Percentiles rank a stretch among this genome's conserved stretches.
These are phyloP conservation scores for Phyllotreta striolata DNA, from an alignment of 2,888 invertebrate species.

Conservation along the genomic window DNA sequence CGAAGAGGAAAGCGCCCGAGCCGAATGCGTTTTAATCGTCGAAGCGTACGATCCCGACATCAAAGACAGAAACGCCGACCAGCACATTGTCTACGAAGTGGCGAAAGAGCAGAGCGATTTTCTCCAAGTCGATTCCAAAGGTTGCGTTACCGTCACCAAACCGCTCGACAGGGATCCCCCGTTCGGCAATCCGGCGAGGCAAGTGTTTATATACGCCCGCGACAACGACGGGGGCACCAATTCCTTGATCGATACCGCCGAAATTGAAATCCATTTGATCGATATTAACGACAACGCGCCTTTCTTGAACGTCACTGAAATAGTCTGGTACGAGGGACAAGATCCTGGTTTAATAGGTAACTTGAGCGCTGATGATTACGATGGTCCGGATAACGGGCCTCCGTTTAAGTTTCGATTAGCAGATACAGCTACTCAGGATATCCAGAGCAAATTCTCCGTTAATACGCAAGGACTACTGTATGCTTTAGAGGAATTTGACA, in stretches of 20 bases:
- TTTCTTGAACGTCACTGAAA: conserved; percentile 79
- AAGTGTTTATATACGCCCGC: conserved; percentile 76
- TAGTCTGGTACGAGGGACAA: conserved; percentile 85
- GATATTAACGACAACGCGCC: conserved; percentile 98
- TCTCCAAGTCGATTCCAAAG: conserved; percentile 75
- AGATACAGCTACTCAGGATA: conserved; percentile 71
- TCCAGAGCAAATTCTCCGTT: conserved; percentile 76
- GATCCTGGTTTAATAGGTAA: conserved; percentile 67
- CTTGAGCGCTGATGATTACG: conserved; percentile 81
- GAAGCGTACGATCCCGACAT: conserved; percentile 89
- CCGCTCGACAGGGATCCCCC: conserved; percentile 91
- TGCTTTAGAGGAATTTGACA: conserved; percentile 81
- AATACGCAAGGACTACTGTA: conserved; percentile 67
- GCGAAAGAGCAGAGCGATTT: conserved; percentile 76
- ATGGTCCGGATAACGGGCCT: conserved; percentile 83
- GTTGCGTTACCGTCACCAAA: conserved; percentile 76
- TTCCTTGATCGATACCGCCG: conserved; percentile 72
- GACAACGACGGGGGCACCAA: conserved; percentile 76
- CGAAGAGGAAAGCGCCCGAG: conserved; percentile 79
- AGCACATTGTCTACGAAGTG: conserved; percentile 80
- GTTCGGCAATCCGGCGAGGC: conserved; percentile 82
- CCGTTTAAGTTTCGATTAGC: conserved; percentile 82
- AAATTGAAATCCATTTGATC: conserved; percentile 70
- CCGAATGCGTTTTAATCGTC: conserved; percentile 75
- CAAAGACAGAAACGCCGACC: conserved; percentile 75